Evolutionary conservation across 2,888 invertebrate genomes (phyloP).

Genomic region (Mactromeris polynyma): DNA sequence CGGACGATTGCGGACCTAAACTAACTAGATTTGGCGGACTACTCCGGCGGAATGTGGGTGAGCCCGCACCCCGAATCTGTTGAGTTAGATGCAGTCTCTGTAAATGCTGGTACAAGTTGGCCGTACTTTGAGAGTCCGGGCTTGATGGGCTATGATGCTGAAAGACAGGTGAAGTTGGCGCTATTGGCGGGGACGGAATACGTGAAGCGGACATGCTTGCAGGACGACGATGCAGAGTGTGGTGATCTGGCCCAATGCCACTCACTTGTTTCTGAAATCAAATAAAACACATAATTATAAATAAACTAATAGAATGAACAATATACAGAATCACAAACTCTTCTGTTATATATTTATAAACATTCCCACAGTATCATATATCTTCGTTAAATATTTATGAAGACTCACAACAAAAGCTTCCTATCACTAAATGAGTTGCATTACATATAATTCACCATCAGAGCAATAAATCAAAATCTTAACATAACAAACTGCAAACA

Average conservation of each 20-base stretch:
- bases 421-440: too few relatives aligned
- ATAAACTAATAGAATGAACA: not conserved
- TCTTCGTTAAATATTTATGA: too few relatives aligned
- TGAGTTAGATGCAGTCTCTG: slow-evolving; percentile 87
- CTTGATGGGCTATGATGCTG: slow-evolving; percentile 73
- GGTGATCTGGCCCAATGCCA: slow-evolving; percentile 84
- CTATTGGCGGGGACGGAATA: slow-evolving; percentile 79
- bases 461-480: too few relatives aligned
- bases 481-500: too few relatives aligned
- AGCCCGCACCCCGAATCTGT: slow-evolving; percentile 69
- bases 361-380: too few relatives aligned
- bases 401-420: too few relatives aligned
- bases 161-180: slow-evolving; percentile 76
- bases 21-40: slow-evolving; percentile 67
- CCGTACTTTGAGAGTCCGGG: slow-evolving; percentile 84
- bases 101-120: slow-evolving; percentile 87
- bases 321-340: too few relatives aligned
- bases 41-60: slow-evolving; percentile 69
- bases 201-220: slow-evolving; percentile 75
- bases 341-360: too few relatives aligned
- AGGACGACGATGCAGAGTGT: slow-evolving; percentile 86
- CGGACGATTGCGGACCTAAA: slow-evolving; percentile 69
- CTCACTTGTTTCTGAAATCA: slow-evolving; percentile 86
- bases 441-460: too few relatives aligned
- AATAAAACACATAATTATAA: not conserved